Evolutionary conservation across 2,113 vertebrate genomes (phyloP).

Genomic region (Poeciliopsis occidentalis): DNA sequence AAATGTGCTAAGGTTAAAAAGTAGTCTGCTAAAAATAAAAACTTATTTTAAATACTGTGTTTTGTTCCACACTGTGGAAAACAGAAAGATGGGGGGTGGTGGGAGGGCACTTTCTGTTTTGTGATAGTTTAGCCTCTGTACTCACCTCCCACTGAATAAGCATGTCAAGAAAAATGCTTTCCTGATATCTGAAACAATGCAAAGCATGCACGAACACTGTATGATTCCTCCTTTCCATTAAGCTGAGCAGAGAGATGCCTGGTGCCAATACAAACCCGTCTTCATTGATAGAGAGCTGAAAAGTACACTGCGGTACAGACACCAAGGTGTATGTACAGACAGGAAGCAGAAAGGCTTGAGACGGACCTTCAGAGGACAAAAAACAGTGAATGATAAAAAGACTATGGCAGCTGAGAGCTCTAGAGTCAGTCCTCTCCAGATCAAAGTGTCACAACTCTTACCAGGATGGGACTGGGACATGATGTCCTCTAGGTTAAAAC

Average conservation of each 20-base stretch:
- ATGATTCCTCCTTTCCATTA: slow-evolving; percentile 25
- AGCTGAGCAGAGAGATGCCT: slow-evolving; percentile 29
- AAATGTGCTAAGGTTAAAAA: slow-evolving; percentile 59
- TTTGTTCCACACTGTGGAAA: slow-evolving; percentile 6
- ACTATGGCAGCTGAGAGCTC: slow-evolving; percentile 50
- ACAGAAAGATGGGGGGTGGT: slow-evolving; percentile 23
- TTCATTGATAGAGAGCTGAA: slow-evolving; percentile 45
- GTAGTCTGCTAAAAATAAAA: slow-evolving; percentile 25
- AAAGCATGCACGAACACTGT: slow-evolving; percentile 22
- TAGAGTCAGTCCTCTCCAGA: slow-evolving; percentile 56
- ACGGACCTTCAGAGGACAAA: slow-evolving; percentile 30
- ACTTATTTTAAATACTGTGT: slow-evolving; percentile 10
- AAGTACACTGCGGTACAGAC: slow-evolving; percentile 74
- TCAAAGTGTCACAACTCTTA: slow-evolving; percentile 59
- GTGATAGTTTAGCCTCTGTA: slow-evolving; percentile 33
- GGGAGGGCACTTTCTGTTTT: slow-evolving; percentile 1
- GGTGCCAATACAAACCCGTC: slow-evolving; percentile 55
- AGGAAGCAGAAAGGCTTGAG: slow-evolving; percentile 24
- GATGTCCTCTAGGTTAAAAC: slow-evolving; percentile 68
- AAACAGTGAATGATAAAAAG: slow-evolving; percentile 47
- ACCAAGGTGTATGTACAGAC: slow-evolving; percentile 31
- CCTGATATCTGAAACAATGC: slow-evolving; percentile 35
- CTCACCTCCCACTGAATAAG: slow-evolving; percentile 40
- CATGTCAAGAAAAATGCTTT: slow-evolving; percentile 46
- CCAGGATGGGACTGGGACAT: slow-evolving; percentile 55